Evolutionary conservation across 2,797 vertebrate species (phyloP), one percentile per base, ranked within the genome.

Genomic region (Aphelocoma californica): DNA sequence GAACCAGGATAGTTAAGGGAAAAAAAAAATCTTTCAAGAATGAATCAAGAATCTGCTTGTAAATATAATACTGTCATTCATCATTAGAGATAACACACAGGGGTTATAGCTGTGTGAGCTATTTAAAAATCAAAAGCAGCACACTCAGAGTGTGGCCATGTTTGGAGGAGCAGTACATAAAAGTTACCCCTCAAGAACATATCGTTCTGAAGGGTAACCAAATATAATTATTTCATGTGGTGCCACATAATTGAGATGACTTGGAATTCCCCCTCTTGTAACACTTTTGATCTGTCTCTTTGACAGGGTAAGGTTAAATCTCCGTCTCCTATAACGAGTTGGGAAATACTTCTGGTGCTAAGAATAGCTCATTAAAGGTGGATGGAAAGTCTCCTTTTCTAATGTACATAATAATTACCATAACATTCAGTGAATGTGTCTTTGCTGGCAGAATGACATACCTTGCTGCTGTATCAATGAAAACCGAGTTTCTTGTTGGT

Each of bases 41-140:
- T 21, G 6, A 15, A 25, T 25, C 24, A 26, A 25, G 24, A 26
- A 36, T 77, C 83, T 95, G 15, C 4, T 1, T 78, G 64, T 87
- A 94, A 89, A 92, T 91, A 78, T 36, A 83, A 75, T 90, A 14
- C 50, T 69, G 32, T 90, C 51, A 71, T 48, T 86, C 47, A 87
- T 73, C 57, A 4, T 77, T 94, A 79, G 61, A 90, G 73, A 65
- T 80, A 90, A 62, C 80, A 92, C 3, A 1, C 48, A 60, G 53
- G 61, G 77, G 74, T 70, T 74, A 89, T 85, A 93, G 77, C 60
- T 81, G 58, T 81, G 73, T 80, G 31, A 97, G 93, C 47, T 92
- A 88, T 96, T 96, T 92, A 96, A 89, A 97, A 91, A 89, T 94
- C 93, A 97, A 62, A 95, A 95, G 19, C 26, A 96, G 44, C 53